These are phyloP conservation scores for Alviniconcha marisindica DNA, from an alignment of 1,140 invertebrate species.

Conservation along the genomic window DNA sequence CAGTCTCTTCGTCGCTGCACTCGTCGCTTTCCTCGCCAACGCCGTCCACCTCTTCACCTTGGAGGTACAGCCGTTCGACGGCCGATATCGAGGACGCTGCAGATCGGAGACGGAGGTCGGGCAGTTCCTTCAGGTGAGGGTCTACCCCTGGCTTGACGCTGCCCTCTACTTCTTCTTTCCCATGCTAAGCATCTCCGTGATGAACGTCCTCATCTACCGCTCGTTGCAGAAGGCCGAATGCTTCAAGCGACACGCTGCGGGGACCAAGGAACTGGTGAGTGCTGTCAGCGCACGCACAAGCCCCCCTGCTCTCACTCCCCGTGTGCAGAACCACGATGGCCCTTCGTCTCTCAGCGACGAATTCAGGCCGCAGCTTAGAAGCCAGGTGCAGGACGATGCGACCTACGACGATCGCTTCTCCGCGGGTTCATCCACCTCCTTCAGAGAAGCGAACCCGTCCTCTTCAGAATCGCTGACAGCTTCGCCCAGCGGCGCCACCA, in stretches of 20 bases:
- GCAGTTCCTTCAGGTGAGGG: background rate
- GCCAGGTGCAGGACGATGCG: too few relatives aligned
- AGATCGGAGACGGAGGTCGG: background rate
- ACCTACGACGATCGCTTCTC: too few relatives aligned
- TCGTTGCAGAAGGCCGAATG: background rate
- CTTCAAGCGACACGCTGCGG: background rate
- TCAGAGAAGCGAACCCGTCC: too few relatives aligned
- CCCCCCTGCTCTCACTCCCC: too few relatives aligned
- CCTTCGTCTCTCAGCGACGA: too few relatives aligned
- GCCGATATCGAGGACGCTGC: background rate
- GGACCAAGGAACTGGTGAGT: too few relatives aligned
- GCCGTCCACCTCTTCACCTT: constrained; percentile 9
- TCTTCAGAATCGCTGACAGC: too few relatives aligned
- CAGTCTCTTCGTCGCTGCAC: background rate
- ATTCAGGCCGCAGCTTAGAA: too few relatives aligned
- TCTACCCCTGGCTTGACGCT: constrained; percentile 25
- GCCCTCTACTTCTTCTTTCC: constrained; percentile 30
- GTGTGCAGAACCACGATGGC: too few relatives aligned
- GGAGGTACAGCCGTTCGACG: background rate
- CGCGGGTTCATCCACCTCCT: too few relatives aligned
- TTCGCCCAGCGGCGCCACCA: too few relatives aligned
- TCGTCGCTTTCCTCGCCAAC: background rate
- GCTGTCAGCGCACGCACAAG: too few relatives aligned
- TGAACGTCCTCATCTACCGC: background rate
- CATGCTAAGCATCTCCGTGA: background rate